Evolutionary conservation across 2,888 invertebrate genomes (phyloP), one percentile per base, ranked within the genome.

Genomic region (Heliconius ethilla): DNA sequence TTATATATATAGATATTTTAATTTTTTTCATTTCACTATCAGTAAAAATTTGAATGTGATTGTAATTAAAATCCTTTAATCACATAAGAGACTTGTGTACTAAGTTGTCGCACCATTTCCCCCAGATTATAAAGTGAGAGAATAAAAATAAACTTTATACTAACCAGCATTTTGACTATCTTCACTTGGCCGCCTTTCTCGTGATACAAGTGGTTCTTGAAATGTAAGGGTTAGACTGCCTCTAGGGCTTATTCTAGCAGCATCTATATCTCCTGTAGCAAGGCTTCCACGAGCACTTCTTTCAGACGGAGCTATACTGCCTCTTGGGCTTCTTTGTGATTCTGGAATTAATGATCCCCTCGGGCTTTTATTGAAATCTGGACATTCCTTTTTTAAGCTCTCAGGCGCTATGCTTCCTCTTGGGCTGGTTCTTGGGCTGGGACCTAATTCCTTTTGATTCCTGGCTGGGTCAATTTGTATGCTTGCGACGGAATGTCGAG

Each of bases 151-250:
- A 15, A 65, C 51, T 18, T 40, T 69, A 6, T 29, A 72, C 88
- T 91, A 88, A 95, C 95, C 92, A 82, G 93, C 90, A 77, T 91
- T 88, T 84, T 92, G 92, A 83, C 95, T 95, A 82, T 96, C 96
- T 82, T 95, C 96, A 82, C 96, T 96, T 1, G 95, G 92, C 81
- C 96, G 91, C 82, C 96, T 91, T 83, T 95, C 95, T 80, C 91
- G 91, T 1, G 95, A 92, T 1, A 95, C 94, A 75, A 94, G 84
- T 22, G 96, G 96, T 82, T 96, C 96, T 88, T 96, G 96, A 84
- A 96, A 96, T 1, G 96, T 96, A 78, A 96, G 86, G 1, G 96
- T 95, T 75, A 96, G 85, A 84, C 95, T 96, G 59, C 96, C 96
- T 79, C 96, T 90, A 0, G 96, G 95, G 84, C 95, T 95, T 33